phyloP scores from a whole-genome alignment of 2,888 invertebrate species.

The Limnephilus auricula region DNA sequence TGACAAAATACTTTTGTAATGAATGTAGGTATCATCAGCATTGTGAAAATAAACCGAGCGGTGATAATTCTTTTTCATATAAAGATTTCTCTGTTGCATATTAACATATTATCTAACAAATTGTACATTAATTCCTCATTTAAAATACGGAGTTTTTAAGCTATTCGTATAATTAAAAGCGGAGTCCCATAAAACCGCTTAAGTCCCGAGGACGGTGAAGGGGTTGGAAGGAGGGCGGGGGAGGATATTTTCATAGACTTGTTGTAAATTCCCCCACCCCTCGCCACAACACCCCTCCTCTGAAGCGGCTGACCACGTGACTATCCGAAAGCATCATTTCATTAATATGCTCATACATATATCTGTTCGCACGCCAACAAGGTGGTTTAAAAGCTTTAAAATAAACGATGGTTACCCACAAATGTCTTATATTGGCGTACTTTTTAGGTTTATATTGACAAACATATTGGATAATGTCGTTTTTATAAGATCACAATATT shows the following conservation, averaged over 20 bases:
- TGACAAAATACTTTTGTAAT: not conserved
- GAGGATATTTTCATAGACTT: constrained; percentile 52
- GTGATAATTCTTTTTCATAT: not conserved
- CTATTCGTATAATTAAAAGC: constrained; percentile 40
- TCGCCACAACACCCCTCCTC: constrained; percentile 2
- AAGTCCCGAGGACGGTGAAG: constrained; percentile 33
- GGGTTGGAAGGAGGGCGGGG: constrained; percentile 5
- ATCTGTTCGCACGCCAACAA: constrained; percentile 46
- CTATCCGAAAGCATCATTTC: constrained; percentile 65
- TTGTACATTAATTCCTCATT: not conserved
- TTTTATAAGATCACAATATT: no score
- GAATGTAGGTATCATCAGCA: not conserved
- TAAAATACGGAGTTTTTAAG: not conserved
- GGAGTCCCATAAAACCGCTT: constrained; percentile 48
- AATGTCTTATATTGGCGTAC: not conserved
- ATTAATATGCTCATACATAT: constrained; percentile 59
- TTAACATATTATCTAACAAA: not conserved
- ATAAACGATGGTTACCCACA: not conserved
- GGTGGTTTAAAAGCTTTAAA: not conserved
- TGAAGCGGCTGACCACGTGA: constrained; percentile 50
- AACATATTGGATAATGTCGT: not conserved
- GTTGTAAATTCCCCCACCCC: constrained; percentile 50
- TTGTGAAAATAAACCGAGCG: not conserved
- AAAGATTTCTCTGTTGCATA: not conserved
- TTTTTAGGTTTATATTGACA: not conserved